These are phyloP conservation scores for Oxytorus armatus DNA, from an alignment of 2,888 invertebrate genomes.

Conservation along the genomic window DNA sequence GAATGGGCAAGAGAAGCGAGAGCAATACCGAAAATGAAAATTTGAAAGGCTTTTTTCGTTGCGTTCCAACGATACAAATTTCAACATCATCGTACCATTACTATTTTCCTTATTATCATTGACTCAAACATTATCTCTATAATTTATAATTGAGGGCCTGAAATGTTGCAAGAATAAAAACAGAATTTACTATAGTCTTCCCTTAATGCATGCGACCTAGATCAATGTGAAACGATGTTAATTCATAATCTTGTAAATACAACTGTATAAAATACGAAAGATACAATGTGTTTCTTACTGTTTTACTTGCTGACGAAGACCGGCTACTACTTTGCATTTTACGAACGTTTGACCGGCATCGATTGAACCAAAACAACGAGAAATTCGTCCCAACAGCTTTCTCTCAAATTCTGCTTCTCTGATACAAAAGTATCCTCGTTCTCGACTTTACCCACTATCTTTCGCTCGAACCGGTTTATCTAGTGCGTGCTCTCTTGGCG, in stretches of 20 bases:
- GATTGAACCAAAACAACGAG: conserved; percentile 21
- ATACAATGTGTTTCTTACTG: conserved; percentile 16
- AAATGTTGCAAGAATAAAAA: background rate
- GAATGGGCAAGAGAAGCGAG: too few relatives aligned
- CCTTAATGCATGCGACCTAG: conserved; percentile 9
- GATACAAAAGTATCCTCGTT: conserved; percentile 78
- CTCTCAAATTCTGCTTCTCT: conserved; percentile 74
- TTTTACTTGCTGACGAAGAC: background rate
- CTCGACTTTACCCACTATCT: conserved; percentile 79
- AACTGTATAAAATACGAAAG: conserved; percentile 71
- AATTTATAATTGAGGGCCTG: background rate
- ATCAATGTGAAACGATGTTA: conserved; percentile 65
- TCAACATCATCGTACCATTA: too few relatives aligned
- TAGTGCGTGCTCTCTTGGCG: conserved; percentile 46
- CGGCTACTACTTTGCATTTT: conserved; percentile 42
- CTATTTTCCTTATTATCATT: too few relatives aligned
- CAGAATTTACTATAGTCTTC: conserved; percentile 11
- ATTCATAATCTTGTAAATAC: conserved; percentile 77
- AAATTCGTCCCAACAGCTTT: conserved; percentile 58
- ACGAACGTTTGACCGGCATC: conserved; percentile 46
- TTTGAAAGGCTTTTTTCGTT: too few relatives aligned
- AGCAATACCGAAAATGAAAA: too few relatives aligned
- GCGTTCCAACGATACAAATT: too few relatives aligned
- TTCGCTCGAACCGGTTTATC: conserved; percentile 67
- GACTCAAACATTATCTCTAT: background rate